These are phyloP conservation scores for Seira musarum DNA, from an alignment of 2,888 invertebrate genomes.

Conservation along the genomic window DNA sequence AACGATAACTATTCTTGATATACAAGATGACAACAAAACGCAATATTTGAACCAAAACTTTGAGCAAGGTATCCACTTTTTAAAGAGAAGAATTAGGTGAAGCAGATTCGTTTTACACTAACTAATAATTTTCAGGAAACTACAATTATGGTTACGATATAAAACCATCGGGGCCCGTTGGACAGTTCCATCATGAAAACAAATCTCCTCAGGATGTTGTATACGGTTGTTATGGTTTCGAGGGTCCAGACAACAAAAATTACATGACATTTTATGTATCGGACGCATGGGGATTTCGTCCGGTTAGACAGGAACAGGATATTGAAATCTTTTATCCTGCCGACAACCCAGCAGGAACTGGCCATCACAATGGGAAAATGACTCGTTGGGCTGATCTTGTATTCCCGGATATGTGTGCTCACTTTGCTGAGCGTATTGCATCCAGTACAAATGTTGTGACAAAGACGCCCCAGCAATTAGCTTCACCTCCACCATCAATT, in stretches of 20 bases:
- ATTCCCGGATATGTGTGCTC: slow-evolving; percentile 81
- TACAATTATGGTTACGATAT: slow-evolving; percentile 87
- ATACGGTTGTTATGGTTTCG: slow-evolving; percentile 86
- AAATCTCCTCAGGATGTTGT: slow-evolving; percentile 84
- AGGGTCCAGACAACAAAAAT: slow-evolving; percentile 79
- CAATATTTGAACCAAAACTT: slow-evolving; percentile 85
- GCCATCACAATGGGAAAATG: slow-evolving; percentile 74
- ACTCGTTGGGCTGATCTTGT: slow-evolving; percentile 80
- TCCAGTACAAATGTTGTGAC: slow-evolving; percentile 49
- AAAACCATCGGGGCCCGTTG: slow-evolving; percentile 76
- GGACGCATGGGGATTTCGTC: slow-evolving; percentile 84
- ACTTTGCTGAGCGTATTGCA: slow-evolving; percentile 57
- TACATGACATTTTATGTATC: slow-evolving; percentile 82
- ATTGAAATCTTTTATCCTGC: slow-evolving; percentile 78
- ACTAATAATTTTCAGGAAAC: slow-evolving; percentile 74
- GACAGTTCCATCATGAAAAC: slow-evolving; percentile 85
- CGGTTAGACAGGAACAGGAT: slow-evolving; percentile 80
- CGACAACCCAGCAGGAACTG: slow-evolving; percentile 69
- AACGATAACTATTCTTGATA: slow-evolving; percentile 79
- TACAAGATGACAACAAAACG: slow-evolving; percentile 81
- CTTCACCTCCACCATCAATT: slow-evolving; percentile 13
- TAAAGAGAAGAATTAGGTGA: neutral
- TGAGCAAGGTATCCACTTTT: slow-evolving; percentile 78
- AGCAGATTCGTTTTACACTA: neutral
- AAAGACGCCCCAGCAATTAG: slow-evolving; percentile 22